Evolutionary conservation across 2,888 invertebrate genomes (phyloP), one percentile per base, ranked within the genome.

Genomic region (Drosophila stalkeri): DNA sequence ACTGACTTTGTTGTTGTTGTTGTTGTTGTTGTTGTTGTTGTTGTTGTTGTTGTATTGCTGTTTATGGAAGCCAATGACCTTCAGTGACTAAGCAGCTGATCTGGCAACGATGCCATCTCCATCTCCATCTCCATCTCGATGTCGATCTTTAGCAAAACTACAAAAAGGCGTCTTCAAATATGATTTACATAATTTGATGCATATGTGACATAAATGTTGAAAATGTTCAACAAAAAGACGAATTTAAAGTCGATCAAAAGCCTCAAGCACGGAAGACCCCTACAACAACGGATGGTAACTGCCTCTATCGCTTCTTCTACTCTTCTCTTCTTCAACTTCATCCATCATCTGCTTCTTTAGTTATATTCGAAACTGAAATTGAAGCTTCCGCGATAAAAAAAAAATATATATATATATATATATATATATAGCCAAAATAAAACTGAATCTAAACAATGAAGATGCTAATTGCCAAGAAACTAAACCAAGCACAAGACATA

Each of bases 201-300:
- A 73, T 67, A 68, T 60, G 62, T 64, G 73, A 73, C 71, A 84
- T 56, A 55, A 59, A 55, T 66, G 64, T 37, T 61, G 51, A 64
- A 70, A 20, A 44, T 44, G 44, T 16, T 33, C 20, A 41, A 55
- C 57, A 57, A 57, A 44, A 44, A 27, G 6, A n/a, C 49, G 33
- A 64, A 77, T 86, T 77, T 77, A 88, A 86, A 86, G 80, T 81
- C 88, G 88, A 88, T 86, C 85, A 81, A 62, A 74, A 65, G 87
- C 65, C 65, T 41, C 49, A 67, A 77, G 75, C 75, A 70, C 88
- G 85, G 85, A 84, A 84, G 84, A 78, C 73, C 66, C 78, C 43
- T 52, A 46, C 12, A 67, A 37, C 74, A 66, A 20, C 64, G 54
- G n/a, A 31, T 31, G 11, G 18, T 60, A 66, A 18, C 23, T n/a